Base-by-base conservation (phyloP, 53 echinoderm and acorn worm genomes). In the Echinometra lucunter region DNA sequence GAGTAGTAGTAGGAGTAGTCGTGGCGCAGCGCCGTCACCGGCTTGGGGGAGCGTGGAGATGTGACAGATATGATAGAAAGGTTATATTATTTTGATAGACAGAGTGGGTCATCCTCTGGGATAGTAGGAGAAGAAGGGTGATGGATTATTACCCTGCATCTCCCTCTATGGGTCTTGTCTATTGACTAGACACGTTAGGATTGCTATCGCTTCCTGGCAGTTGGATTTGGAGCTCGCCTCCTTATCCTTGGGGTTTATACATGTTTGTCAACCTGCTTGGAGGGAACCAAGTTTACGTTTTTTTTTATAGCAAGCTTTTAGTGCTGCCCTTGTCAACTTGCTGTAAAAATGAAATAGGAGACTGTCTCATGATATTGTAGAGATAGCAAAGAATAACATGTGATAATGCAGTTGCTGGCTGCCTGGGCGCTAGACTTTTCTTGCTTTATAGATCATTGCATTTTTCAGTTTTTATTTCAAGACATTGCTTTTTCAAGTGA, bases 31-130 rank as follows among this genome's bases (percentile, higher is more conserved):
- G 15, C 42, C 85, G 85, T 85, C 49, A 85, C 9, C 49, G 11
- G 45, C 85, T 85, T 42, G 12, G 4, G n/a, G 38, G 78, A 40
- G 78, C 78, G 19, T 40, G 78, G 53, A 55, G 89, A 60, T 60
- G 60, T 89, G 89, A 89, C 89, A 89, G 89, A 89, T 89, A 89
- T 91, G 69, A 91, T 38, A 67, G 45, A 91, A 67, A 66, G 91
- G 69, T 91, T 45, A 91, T 91, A 69, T 91, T 66, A 91, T 91
- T 91, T 91, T 70, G 44, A 28, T 40, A 67, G 91, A 91, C 91
- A 67, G 45, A 69, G 63, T 91, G 27, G 67, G 44, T 37, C 91
- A 69, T 28, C 69, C 91, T 69, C 91, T 25, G 70, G 69, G 67
- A 70, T 89, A 89, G 58, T 58, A 60, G 58, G 58, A 45, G 57